Conservation (phyloP, 2,888 invertebrate genomes). For the Adineta ricciae region DNA sequence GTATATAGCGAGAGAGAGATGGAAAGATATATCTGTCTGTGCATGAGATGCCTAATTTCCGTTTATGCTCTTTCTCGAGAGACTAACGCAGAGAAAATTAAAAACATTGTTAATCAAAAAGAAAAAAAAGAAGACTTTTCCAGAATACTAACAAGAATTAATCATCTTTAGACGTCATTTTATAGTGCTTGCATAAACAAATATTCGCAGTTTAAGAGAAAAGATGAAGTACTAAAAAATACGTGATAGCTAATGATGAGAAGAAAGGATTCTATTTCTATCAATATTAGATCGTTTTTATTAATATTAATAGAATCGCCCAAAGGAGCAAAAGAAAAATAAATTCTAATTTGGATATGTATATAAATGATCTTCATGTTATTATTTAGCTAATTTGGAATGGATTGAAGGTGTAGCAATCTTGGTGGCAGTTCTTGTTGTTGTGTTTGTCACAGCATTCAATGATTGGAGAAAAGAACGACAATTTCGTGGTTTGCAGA, state of each 20-base stretch:
- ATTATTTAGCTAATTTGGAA: constrained; percentile 52
- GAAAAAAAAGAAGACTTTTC: not conserved
- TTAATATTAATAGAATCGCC: no score
- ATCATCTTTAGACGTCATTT: not conserved
- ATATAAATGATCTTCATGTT: no score
- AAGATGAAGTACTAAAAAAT: no score
- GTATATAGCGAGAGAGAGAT: no score
- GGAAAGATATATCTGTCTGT: not conserved
- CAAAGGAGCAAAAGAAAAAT: no score
- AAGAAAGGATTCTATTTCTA: no score
- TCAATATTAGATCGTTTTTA: no score
- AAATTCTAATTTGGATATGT: no score
- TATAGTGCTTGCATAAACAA: not conserved
- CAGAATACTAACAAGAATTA: not conserved
- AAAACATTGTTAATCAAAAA: not conserved
- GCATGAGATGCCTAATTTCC: not conserved
- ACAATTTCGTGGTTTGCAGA: constrained; percentile 94
- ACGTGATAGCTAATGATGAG: no score
- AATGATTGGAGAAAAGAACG: constrained; percentile 99
- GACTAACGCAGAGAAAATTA: not conserved
- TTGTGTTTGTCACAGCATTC: constrained; percentile 96
- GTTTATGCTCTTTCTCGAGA: not conserved
- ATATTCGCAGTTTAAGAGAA: not conserved
- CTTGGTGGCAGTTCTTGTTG: constrained; percentile 94
- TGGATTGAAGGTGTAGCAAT: constrained; percentile 99